Percentiles rank a stretch among this genome's conserved stretches.
Conservation (phyloP, 2,797 vertebrate genomes). For the Dendrocincla fuliginosa region DNA sequence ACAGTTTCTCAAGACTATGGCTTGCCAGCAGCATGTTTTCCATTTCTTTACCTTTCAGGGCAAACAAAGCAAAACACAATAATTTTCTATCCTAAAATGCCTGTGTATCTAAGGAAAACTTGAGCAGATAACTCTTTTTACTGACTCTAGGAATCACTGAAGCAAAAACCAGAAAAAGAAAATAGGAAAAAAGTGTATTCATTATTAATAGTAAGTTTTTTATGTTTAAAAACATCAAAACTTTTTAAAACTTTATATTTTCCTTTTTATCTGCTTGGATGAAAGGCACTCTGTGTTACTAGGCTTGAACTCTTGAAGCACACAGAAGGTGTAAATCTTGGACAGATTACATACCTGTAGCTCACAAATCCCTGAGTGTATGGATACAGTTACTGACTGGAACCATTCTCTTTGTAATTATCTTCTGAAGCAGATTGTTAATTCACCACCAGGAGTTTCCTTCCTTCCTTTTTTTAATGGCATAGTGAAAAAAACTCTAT, state of each 20-base stretch:
- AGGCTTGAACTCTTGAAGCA: background rate
- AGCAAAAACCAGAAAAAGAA: background rate
- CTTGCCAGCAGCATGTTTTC: fast-evolving
- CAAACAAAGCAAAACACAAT: background rate
- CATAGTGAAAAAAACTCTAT: background rate
- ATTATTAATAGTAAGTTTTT: background rate
- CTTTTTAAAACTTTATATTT: background rate
- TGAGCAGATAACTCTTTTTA: background rate
- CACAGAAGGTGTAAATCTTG: background rate
- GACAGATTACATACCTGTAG: background rate
- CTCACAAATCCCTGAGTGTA: background rate
- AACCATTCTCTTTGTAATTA: background rate
- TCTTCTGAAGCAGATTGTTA: background rate
- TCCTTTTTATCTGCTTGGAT: background rate
- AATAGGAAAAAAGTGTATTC: background rate
- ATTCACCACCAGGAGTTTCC: background rate
- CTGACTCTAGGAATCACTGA: background rate
- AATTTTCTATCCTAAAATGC: background rate
- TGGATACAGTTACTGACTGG: background rate
- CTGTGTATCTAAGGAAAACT: background rate
- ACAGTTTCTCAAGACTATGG: background rate
- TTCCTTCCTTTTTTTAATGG: background rate
- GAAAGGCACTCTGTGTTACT: background rate
- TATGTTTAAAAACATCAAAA: background rate
- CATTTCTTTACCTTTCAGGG: background rate